Base-by-base conservation (phyloP, 1,140 invertebrate species). In the Danaus melanippus region DNA sequence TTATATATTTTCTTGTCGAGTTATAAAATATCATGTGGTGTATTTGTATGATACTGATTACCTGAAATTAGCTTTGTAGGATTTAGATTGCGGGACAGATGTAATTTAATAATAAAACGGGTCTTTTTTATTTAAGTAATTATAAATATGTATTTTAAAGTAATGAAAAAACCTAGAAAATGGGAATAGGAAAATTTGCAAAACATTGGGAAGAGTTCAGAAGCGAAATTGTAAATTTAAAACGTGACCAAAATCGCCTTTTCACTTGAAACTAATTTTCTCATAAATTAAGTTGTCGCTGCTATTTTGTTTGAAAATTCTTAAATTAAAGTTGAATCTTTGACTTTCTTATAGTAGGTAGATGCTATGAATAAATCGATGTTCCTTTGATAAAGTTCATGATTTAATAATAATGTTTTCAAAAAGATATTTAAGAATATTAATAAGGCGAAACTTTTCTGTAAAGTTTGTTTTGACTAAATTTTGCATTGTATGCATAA, bases 231-330 rank as follows among this genome's bases (percentile, higher is more conserved):
- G 58, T 60, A 64, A 53, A 64, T 64, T 64, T 60, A 58, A 60
- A 60, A 58, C 62, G 53, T 64, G 61, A 59, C 56, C 58, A 56
- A 46, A 49, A 46, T n/a, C 50, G 46, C 56, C 55, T 60, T 60
- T 61, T 58, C 56, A 58, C 46, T 51, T 53, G 59, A 58, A 64
- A 64, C 54, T 60, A 64, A 61, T 64, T 64, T 53, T 17, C 55
- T 57, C 62, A 64, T 64, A 64, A 64, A 64, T 64, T 64, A 64
- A 61, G 51, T 58, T 55, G 58, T 55, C 56, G 53, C 50, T 42
- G 60, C 50, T 64, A 53, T 64, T 60, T 64, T 56, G 61, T 63
- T 53, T 54, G 52, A 53, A 51, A 55, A 58, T 64, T 60, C 53
- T 49, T 53, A 64, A 64, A 64, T 64, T 64, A 64, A 64, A 64